Evolutionary conservation across 2,888 invertebrate species (phyloP).

Genomic region (Polydrusus cervinus): DNA sequence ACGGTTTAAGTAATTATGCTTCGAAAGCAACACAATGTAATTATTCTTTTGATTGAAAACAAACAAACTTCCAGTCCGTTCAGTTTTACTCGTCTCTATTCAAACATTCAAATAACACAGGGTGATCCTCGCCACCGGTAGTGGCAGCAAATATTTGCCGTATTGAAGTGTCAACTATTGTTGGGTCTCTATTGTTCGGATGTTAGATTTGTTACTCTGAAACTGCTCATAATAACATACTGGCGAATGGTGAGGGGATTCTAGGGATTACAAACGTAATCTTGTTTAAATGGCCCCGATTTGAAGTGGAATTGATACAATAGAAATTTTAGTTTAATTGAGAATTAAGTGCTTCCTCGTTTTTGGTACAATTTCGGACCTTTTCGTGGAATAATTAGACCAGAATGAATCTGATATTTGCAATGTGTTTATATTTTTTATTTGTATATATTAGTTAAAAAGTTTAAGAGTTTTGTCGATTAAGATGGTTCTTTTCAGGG

Average conservation of each 20-base stretch:
- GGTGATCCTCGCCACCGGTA: constrained; percentile 48
- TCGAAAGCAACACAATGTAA: too few species aligned
- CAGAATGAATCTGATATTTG: too few species aligned
- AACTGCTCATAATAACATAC: constrained; percentile 52
- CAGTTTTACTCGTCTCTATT: constrained; percentile 20
- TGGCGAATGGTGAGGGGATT: constrained; percentile 25
- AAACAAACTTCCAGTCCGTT: background rate
- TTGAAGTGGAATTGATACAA: constrained; percentile 25
- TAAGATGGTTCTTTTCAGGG: too few species aligned
- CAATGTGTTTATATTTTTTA: too few species aligned
- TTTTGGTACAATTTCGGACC: background rate
- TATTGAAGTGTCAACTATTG: constrained; percentile 72
- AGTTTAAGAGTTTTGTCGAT: too few species aligned
- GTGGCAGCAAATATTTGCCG: constrained; percentile 71
- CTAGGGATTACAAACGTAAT: constrained; percentile 52
- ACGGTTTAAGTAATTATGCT: too few species aligned
- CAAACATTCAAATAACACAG: constrained; percentile 16
- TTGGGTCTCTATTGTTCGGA: constrained; percentile 67
- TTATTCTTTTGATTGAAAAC: too few species aligned
- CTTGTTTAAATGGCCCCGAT: constrained; percentile 41
- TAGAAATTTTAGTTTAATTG: constrained; percentile 31
- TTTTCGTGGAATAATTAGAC: background rate
- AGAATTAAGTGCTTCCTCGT: constrained; percentile 4
- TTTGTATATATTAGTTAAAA: too few species aligned
- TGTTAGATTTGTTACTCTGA: constrained; percentile 68